These are phyloP conservation scores for Tridacna crocea DNA, from an alignment of 2,888 invertebrate genomes.

Conservation along the genomic window DNA sequence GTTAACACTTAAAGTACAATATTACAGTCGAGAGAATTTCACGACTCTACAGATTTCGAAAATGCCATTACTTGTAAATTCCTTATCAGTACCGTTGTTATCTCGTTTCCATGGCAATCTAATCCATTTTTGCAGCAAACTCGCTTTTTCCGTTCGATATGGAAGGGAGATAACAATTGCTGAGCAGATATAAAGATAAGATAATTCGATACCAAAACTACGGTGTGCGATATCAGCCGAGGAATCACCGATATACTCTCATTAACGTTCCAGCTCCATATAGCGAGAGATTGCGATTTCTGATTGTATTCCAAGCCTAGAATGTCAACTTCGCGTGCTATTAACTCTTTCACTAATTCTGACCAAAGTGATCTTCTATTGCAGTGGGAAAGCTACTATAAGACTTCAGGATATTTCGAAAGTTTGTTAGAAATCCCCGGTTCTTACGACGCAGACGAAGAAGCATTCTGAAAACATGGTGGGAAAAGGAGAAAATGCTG, in stretches of 20 bases:
- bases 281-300: constrained; percentile 21
- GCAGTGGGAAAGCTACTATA: too few relatives aligned
- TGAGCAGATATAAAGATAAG: constrained; percentile 41
- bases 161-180: constrained; percentile 52
- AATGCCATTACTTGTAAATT: constrained; percentile 30
- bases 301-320: background rate
- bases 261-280: constrained; percentile 29
- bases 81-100: constrained; percentile 47
- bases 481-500: too few relatives aligned
- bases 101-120: constrained; percentile 51
- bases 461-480: too few relatives aligned
- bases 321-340: constrained; percentile 25
- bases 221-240: constrained; percentile 17
- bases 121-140: constrained; percentile 51
- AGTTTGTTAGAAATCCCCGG: too few relatives aligned
- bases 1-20: background rate
- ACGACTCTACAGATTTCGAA: constrained; percentile 2
- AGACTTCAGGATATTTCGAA: too few relatives aligned
- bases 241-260: constrained; percentile 26
- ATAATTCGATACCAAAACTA: constrained; percentile 37
- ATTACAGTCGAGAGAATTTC: background rate
- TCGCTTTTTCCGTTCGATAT: constrained; percentile 42
- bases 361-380: too few relatives aligned
- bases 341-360: background rate
- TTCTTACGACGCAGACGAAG: too few relatives aligned